These are phyloP conservation scores for Subanguina moxae DNA, from an alignment of 1,140 invertebrate species.

Conservation along the genomic window DNA sequence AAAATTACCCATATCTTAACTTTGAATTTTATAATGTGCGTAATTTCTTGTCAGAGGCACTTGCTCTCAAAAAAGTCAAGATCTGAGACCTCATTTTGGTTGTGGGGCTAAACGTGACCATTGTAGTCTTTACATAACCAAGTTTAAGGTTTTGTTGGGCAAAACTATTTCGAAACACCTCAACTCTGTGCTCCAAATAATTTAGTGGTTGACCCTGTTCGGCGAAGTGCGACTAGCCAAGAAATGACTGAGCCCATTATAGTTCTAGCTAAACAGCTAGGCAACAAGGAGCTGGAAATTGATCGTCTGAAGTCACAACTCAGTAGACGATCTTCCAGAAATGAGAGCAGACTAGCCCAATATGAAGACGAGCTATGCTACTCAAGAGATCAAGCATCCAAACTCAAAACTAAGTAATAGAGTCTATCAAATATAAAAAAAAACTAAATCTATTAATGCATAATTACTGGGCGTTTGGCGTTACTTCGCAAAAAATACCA, in stretches of 20 bases:
- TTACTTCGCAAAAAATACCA: too few relatives aligned
- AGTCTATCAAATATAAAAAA: background rate
- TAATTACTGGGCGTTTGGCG: too few relatives aligned
- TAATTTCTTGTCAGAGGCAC: too few relatives aligned
- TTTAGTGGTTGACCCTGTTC: background rate
- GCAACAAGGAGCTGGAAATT: background rate
- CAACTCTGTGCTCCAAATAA: background rate
- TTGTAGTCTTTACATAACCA: too few relatives aligned
- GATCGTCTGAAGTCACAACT: background rate
- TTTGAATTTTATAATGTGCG: too few relatives aligned
- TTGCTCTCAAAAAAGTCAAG: too few relatives aligned
- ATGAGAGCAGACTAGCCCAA: background rate
- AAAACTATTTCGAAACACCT: background rate
- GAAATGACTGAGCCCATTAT: background rate
- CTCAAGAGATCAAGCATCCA: background rate
- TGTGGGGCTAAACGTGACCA: too few relatives aligned
- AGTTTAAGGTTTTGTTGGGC: background rate
- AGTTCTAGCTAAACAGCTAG: background rate
- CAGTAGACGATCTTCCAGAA: background rate
- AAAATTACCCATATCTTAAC: too few relatives aligned
- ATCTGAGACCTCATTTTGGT: too few relatives aligned
- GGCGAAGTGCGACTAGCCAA: background rate
- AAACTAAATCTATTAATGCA: too few relatives aligned
- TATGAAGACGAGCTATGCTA: background rate
- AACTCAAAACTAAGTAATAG: conserved; percentile 1